Base-by-base conservation (phyloP, 2,888 invertebrate genomes). In the Miltochrista miniata region DNA sequence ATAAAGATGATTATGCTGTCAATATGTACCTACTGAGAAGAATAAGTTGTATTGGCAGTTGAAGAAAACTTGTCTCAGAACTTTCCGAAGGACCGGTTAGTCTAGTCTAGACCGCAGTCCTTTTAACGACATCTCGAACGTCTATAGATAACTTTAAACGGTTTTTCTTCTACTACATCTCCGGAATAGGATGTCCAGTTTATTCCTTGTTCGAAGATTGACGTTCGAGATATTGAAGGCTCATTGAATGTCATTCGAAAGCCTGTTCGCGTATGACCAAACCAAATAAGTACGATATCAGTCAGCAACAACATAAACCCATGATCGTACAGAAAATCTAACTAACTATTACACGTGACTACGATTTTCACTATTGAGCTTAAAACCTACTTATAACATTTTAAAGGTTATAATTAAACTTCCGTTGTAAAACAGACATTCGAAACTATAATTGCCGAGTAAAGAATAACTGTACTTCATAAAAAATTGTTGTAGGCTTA, bases 261-360 rank as follows among this genome's bases (percentile, higher is more conserved):
- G 14, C 13, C 1, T 13, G 15, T 12, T 36, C 9, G 30, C 7
- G 8, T 30, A 30, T 40, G 9, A 40, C 7, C 5, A 41, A 41
- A 34, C 64, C 68, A 71, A 69, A 70, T 62, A 74, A 66, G 68
- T 60, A 54, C 50, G 55, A 61, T 64, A 15, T 33, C 13, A 15
- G 33, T 18, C 31, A 8, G n/a, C 15, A 1, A 33, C 1, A 10
- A 0, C 12, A 9, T 34, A 33, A 12, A 15, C 7, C 18, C 5
- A 24, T 24, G 5, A 24, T n/a, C n/a, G n/a, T 24, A 43, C n/a
- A 33, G 33, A 43, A 42, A 34, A 33, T 18, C 9, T 18, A 33
- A 33, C 12, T 31, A 42, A n/a, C n/a, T n/a, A n/a, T n/a, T 9
- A 29, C 7, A 24, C 35, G 24, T 44, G 34, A 58, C 38, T 14